Percentiles rank a stretch among this genome's conserved stretches.
Evolutionary conservation across 1,140 invertebrate genomes (phyloP).

Genomic region (Caenorhabditis briggsae): DNA sequence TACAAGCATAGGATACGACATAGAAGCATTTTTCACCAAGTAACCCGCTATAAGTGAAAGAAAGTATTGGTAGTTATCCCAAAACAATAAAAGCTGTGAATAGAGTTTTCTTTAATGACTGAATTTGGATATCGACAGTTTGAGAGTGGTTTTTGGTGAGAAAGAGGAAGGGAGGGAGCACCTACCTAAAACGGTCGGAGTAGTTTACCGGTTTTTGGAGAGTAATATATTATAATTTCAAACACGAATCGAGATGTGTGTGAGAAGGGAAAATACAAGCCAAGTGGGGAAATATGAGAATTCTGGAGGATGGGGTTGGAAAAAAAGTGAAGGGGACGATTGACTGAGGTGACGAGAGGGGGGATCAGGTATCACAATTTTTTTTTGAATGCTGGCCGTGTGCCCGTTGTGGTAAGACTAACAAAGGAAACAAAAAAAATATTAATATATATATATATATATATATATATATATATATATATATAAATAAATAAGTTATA

Average conservation of each 20-base stretch:
- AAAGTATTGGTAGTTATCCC: constrained; percentile 42
- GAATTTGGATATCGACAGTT: constrained; percentile 50
- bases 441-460: neutral
- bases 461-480: neutral
- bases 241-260: constrained; percentile 13
- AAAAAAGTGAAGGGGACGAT: constrained; percentile 36
- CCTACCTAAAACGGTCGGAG: constrained; percentile 54
- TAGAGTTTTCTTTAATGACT: constrained; percentile 15
- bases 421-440: constrained; percentile 14
- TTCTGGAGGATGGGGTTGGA: neutral
- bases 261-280: neutral
- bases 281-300: neutral
- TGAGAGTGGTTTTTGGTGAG: too few species aligned
- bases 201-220: constrained; percentile 42
- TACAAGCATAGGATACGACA: constrained; percentile 44
- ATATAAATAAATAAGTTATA: constrained; percentile 49
- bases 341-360: constrained; percentile 26
- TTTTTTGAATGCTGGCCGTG: constrained; percentile 46
- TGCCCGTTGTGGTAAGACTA: constrained; percentile 47
- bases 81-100: constrained; percentile 20
- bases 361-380: constrained; percentile 46
- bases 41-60: constrained; percentile 50
- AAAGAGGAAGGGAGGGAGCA: constrained; percentile 25
- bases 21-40: constrained; percentile 52
- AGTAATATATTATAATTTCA: constrained; percentile 47